These are phyloP conservation scores for Yponomeuta malinellus DNA, from an alignment of 2,888 invertebrate genomes.

Conservation along the genomic window DNA sequence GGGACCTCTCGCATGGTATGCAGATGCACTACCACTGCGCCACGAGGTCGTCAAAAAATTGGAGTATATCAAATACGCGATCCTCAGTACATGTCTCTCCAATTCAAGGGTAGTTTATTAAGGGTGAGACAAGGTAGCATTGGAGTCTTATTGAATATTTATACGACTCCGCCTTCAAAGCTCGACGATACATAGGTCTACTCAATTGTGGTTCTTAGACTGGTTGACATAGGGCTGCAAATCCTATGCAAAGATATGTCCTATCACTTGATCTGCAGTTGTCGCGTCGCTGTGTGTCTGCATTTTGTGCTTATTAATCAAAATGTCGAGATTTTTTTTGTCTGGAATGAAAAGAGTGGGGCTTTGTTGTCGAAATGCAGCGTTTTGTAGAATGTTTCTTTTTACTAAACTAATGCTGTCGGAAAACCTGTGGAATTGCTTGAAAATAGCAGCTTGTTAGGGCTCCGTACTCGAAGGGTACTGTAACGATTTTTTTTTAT, in stretches of 20 bases:
- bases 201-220: neutral
- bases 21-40: no score
- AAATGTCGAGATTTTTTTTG: neutral
- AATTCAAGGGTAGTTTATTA: neutral
- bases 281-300: neutral
- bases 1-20: no score
- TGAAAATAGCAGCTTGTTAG: no score
- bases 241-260: neutral
- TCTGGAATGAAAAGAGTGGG: neutral
- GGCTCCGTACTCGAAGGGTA: no score
- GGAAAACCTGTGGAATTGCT: no score
- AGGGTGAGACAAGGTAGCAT: neutral
- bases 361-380: neutral
- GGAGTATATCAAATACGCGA: no score
- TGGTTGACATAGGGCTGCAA: neutral
- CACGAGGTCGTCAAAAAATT: no score
- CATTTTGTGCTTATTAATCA: slow-evolving; percentile 3
- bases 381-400: neutral
- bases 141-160: neutral
- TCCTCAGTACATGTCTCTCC: neutral
- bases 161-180: neutral
- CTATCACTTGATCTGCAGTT: neutral
- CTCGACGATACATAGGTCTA: neutral
- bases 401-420: neutral
- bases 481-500: no score